Conservation (phyloP, 2,888 invertebrate species). For the Eristalinus aeneus region DNA sequence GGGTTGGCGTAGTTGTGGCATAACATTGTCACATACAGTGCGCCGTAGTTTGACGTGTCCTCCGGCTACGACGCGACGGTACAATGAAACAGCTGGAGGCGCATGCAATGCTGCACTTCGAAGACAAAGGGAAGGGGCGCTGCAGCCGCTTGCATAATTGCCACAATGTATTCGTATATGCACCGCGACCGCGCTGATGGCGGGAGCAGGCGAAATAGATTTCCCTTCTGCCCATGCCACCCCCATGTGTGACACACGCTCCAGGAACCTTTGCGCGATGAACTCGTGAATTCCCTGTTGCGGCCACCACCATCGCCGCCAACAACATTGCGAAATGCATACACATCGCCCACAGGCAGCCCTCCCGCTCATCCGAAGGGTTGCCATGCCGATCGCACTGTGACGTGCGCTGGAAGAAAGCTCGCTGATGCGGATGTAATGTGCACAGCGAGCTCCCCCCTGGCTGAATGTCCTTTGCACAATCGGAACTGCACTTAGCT, state of each 20-base stretch:
- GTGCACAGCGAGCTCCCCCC: slow-evolving; percentile 14
- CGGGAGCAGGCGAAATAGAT: neutral
- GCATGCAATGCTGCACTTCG: neutral
- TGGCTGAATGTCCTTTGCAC: slow-evolving; percentile 34
- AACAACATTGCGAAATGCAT: neutral
- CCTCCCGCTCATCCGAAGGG: neutral
- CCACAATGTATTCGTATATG: slow-evolving; percentile 2
- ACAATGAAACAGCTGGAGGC: slow-evolving; percentile 12
- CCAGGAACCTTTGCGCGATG: neutral
- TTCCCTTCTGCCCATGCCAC: neutral
- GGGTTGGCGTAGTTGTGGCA: slow-evolving; percentile 24
- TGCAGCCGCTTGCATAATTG: slow-evolving; percentile 28
- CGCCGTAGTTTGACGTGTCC: slow-evolving; percentile 11
- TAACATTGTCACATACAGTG: slow-evolving; percentile 37
- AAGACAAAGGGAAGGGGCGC: neutral
- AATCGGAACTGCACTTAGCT: slow-evolving; percentile 47
- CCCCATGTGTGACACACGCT: slow-evolving; percentile 24
- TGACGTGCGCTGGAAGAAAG: neutral
- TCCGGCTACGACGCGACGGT: slow-evolving; percentile 7
- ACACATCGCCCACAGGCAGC: slow-evolving; percentile 1
- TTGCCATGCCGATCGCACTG: slow-evolving; percentile 16
- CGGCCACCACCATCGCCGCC: neutral
- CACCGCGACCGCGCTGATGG: neutral
- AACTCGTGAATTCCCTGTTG: slow-evolving; percentile 23
- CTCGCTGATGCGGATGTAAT: slow-evolving; percentile 23